phyloP scores from a whole-genome alignment of 1,140 invertebrate genomes.

The Aricia agestis region DNA sequence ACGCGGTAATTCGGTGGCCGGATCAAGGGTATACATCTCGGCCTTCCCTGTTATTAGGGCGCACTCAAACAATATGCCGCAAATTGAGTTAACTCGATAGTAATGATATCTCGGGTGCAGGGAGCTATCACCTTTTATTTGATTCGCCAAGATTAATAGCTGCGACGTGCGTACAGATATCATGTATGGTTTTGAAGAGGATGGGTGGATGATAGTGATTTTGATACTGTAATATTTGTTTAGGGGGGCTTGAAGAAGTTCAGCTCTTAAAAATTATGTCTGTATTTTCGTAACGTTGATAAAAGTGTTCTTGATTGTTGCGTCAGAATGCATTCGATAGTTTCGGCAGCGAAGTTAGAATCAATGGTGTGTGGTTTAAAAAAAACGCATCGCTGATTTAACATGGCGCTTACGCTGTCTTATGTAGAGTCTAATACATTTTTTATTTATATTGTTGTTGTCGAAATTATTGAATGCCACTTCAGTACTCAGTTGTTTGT shows the following conservation, averaged over 20 bases:
- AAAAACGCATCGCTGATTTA: no score
- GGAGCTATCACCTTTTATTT: slow-evolving; percentile 67
- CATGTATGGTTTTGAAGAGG: slow-evolving; percentile 20
- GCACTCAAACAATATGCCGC: slow-evolving; percentile 72
- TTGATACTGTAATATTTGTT: slow-evolving; percentile 1
- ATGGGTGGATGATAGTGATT: slow-evolving; percentile 29
- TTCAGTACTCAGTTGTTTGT: background rate
- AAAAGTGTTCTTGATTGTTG: no score
- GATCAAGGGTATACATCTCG: slow-evolving; percentile 58
- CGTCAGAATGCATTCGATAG: no score
- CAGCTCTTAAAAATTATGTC: no score
- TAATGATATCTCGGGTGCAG: slow-evolving; percentile 65
- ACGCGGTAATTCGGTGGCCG: slow-evolving; percentile 26
- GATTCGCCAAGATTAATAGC: slow-evolving; percentile 66
- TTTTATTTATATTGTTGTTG: no score
- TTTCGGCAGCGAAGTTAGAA: no score
- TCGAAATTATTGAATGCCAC: background rate
- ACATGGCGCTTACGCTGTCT: no score
- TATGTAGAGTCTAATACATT: no score
- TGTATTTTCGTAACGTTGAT: no score
- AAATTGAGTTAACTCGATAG: slow-evolving; percentile 76
- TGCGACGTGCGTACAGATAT: slow-evolving; percentile 36
- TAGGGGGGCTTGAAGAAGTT: no score
- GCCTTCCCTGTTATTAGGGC: slow-evolving; percentile 69
- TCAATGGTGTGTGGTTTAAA: no score